These are phyloP conservation scores for Clytia hemisphaerica DNA, from an alignment of 30 jellyfish, hydroid and myxozoan species.

Conservation along the genomic window DNA sequence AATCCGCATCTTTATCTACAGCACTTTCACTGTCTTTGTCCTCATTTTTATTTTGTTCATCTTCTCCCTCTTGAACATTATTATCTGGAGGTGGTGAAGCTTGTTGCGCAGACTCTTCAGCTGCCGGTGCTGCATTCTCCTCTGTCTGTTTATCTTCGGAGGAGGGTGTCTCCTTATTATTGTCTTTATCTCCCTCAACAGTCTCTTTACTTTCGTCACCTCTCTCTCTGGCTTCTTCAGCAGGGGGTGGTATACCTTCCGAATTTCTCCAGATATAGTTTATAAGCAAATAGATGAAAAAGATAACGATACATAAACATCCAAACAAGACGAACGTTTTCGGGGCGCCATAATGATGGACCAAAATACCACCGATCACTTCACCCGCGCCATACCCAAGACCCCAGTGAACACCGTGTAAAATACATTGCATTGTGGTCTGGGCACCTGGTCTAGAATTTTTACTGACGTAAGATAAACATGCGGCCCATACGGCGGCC, in stretches of 20 bases:
- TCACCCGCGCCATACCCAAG: slow-evolving; percentile 99
- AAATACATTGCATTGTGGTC: slow-evolving; percentile 99
- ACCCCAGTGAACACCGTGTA: slow-evolving; percentile 99
- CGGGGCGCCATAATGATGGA: slow-evolving; percentile 98
- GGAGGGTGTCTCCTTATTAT: slow-evolving; percentile 4
- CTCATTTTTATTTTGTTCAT: neutral
- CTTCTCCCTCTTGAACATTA: neutral
- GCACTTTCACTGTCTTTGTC: neutral
- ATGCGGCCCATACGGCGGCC: slow-evolving; percentile 99
- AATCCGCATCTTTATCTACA: neutral
- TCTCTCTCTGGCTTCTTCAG: neutral
- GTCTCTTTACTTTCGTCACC: neutral
- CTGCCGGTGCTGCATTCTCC: neutral
- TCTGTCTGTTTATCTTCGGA: neutral
- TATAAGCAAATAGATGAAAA: slow-evolving; percentile 67
- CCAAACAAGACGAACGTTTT: slow-evolving; percentile 94
- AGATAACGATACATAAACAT: slow-evolving; percentile 81
- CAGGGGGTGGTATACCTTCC: slow-evolving; percentile 25
- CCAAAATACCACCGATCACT: slow-evolving; percentile 96
- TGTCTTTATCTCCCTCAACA: neutral
- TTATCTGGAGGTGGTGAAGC: neutral
- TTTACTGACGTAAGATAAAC: slow-evolving; percentile 87
- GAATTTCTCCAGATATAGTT: slow-evolving; percentile 91
- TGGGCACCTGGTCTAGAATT: slow-evolving; percentile 94
- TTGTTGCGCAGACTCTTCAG: too few species aligned